phyloP scores from a whole-genome alignment of 2,113 vertebrate genomes.

The Thermophis baileyi region DNA sequence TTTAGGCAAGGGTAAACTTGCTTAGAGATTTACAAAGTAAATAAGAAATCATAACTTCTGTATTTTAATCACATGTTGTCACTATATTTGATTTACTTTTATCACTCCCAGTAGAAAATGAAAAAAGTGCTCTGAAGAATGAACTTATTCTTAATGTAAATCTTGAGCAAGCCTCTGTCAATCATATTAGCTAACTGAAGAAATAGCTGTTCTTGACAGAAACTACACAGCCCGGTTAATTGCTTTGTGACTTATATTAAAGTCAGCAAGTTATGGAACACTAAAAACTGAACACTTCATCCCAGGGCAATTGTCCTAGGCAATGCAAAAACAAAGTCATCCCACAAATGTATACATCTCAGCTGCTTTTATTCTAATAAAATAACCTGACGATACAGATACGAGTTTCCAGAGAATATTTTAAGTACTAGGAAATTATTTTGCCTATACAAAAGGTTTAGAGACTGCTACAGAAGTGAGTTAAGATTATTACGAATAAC shows the following conservation, averaged over 20 bases:
- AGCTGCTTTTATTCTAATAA: neutral
- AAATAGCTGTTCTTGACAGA: conserved; percentile 47
- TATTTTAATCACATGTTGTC: conserved; percentile 67
- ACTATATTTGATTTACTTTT: conserved; percentile 64
- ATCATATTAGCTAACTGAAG: conserved; percentile 47
- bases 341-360: neutral
- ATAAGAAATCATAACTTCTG: conserved; percentile 65
- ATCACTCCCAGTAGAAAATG: conserved; percentile 62
- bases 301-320: neutral
- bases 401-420: neutral
- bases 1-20: conserved; percentile 49
- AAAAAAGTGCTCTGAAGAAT: conserved; percentile 68
- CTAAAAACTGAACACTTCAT: conserved; percentile 48
- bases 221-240: conserved; percentile 60
- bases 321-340: neutral
- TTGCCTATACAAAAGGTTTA: neutral
- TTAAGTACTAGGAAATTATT: neutral
- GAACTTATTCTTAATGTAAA: conserved; percentile 68
- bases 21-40: conserved; percentile 67
- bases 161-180: conserved; percentile 66
- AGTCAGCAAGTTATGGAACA: conserved; percentile 55
- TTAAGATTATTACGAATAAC: neutral
- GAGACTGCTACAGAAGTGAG: neutral
- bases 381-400: neutral
- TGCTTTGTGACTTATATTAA: conserved; percentile 61